Conservation (phyloP, 2,113 vertebrate genomes). For the Myodes glareolus region DNA sequence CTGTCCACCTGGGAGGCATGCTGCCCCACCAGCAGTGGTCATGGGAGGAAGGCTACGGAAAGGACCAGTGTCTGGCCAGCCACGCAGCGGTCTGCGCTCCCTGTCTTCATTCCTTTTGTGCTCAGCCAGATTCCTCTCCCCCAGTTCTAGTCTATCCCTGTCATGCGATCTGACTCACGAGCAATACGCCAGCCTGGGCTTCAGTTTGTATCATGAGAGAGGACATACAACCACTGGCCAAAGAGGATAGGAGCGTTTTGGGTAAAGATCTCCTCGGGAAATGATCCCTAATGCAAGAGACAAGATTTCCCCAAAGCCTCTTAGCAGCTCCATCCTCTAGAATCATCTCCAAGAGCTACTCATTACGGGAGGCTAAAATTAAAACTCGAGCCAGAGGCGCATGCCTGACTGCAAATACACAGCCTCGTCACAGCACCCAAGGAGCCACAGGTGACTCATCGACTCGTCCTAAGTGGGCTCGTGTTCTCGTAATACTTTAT, state of each 20-base stretch:
- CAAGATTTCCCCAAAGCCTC: background rate
- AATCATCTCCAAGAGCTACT: background rate
- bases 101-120: background rate
- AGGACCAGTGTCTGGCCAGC: background rate
- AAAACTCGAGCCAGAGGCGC: background rate
- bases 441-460: background rate
- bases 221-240: background rate
- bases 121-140: background rate
- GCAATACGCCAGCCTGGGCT: background rate
- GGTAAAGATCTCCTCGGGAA: background rate
- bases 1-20: fast-evolving
- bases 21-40: background rate
- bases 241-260: background rate
- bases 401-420: background rate
- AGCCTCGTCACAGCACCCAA: too few relatives aligned
- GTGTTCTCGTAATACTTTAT: background rate
- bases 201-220: background rate
- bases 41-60: fast-evolving
- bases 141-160: fast-evolving
- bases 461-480: background rate
- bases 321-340: background rate
- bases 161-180: background rate
- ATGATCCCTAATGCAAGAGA: background rate
- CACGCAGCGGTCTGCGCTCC: background rate
- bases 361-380: background rate